Percentiles rank a stretch among this genome's conserved stretches.
These are phyloP conservation scores for Omphaloscelis lunosa DNA, from an alignment of 2,888 invertebrate species.

Conservation along the genomic window DNA sequence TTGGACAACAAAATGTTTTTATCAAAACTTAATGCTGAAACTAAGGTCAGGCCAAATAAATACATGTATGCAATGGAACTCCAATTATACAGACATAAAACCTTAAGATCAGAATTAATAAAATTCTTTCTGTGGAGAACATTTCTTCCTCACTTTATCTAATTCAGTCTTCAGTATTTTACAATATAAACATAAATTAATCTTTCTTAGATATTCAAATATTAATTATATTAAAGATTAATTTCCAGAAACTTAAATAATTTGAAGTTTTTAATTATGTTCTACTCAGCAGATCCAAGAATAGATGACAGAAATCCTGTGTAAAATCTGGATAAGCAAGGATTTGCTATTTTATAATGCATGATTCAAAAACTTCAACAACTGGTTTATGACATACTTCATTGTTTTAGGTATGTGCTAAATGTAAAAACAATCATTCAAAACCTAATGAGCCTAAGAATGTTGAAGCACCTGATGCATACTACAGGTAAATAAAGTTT, in stretches of 20 bases:
- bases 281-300: too few species aligned
- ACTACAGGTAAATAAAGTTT: conserved; percentile 87
- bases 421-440: conserved; percentile 75
- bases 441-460: conserved; percentile 66
- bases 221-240: neutral
- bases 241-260: neutral
- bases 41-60: conserved; percentile 89
- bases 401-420: conserved; percentile 80
- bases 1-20: conserved; percentile 93
- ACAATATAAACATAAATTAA: neutral
- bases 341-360: neutral
- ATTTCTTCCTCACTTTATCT: neutral
- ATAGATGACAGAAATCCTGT: neutral
- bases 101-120: neutral
- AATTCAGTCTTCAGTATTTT: neutral
- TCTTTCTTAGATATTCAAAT: too few species aligned
- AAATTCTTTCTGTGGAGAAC: neutral
- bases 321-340: conserved; percentile 6
- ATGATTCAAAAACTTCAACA: neutral
- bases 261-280: neutral
- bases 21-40: conserved; percentile 91
- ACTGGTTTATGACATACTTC: neutral
- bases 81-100: neutral
- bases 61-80: neutral
- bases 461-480: conserved; percentile 89